Base-by-base conservation (phyloP, 2,797 vertebrate species). In the Onychomys arenicola region DNA sequence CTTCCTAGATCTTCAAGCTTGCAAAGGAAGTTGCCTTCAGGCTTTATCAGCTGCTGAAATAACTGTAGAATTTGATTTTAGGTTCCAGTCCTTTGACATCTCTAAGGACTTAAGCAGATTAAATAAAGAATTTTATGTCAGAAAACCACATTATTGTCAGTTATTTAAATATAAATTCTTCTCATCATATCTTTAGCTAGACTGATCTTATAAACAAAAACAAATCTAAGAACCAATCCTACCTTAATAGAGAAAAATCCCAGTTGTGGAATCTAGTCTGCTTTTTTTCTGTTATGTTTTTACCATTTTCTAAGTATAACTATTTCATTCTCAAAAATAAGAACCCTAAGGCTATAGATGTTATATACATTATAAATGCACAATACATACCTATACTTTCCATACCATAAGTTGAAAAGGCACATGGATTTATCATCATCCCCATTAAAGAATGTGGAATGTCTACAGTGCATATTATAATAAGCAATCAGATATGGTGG, bases 321-420 rank as follows among this genome's bases (percentile, higher is more conserved):
- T 69, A 85, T 71, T 82, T 92, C n/a, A 92, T 81, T 93, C 16
- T 83, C 13, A 86, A 67, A 29, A 96, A 77, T 57, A 95, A 88
- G 73, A 85, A 69, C 75, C 78, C 21, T 83, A 71, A 52, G 90
- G 65, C 34, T 84, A 40, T 37, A 46, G 46, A 32, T 55, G 4
- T 43, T 67, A 9, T 6, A 32, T 40, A 57, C 46, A 76, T 69
- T 57, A 37, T 82, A 82, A 61, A 63, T 69, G 0, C 75, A 40
- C 65, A 57, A 13, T 23, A n/a, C 61, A 67, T 63, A 32, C 0
- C 2, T 88, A 13, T 27, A 76, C 46, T 75, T 65, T 46, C 13
- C 14, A 61, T 27, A 83, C 17, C 10, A 52, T 86, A 91, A 93
- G 76, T 93, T 16, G 27, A 78, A 77, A 96, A 78, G 55, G 3